Evolutionary conservation across 2,113 vertebrate genomes (phyloP), one percentile per base, ranked within the genome.

Genomic region (Genyomyrus donnyi): DNA sequence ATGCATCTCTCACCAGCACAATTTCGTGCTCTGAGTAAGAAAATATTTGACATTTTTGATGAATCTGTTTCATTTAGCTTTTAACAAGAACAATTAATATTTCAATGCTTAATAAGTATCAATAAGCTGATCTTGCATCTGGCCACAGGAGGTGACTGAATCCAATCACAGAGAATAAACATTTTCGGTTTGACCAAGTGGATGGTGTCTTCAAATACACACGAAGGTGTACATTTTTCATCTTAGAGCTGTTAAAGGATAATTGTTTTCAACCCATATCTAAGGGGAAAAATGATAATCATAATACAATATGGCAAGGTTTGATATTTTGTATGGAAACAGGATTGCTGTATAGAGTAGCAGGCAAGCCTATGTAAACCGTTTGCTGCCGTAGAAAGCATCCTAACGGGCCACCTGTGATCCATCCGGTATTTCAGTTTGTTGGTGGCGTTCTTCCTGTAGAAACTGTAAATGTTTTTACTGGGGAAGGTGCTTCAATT

Each of bases 401-500:
- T 80, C 74, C 74, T 80, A 42, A 80, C 48, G 6, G 74, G 74
- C 45, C 24, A 31, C 45, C 83, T 48, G 11, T 48, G 45, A 85
- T 45, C 9, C 45, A 45, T 46, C 9, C 3, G 10, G 27, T 50
- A 48, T 35, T 50, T 85, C 19, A 53, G 80, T 89, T 90, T 93
- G 91, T 92, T 93, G 89, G 91, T 88, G 62, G 74, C n/a, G 87
- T 66, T 84, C 89, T 88, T 91, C 85, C 89, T 93, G 92, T 93
- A 91, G 74, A 89, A 90, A 92, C 92, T 92, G 90, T 93, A 91
- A 92, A 88, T 85, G 49, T 93, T 84, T 91, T 91, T 89, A 90
- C 85, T 91, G 89, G 91, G 62, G 90, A 92, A 90, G 80, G 90
- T 90, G 90, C 90, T 93, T 92, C 91, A 92, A 92, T 93, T 93